These are phyloP conservation scores for Mesorhabditis spiculigera DNA, from an alignment of 2,888 invertebrate species.

Conservation along the genomic window DNA sequence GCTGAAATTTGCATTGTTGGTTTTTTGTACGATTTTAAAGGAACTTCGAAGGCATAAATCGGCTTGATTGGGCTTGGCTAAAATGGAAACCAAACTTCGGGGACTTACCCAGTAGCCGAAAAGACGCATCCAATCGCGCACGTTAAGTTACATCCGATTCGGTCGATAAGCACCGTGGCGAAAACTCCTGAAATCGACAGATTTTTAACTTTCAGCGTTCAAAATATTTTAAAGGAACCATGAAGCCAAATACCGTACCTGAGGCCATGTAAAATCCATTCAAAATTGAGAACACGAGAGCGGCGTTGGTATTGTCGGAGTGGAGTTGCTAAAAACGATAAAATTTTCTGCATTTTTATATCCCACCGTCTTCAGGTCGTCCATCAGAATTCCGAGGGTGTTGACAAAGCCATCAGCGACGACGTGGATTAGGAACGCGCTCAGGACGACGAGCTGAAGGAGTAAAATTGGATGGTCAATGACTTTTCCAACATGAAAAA, in stretches of 20 bases:
- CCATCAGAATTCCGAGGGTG: background rate
- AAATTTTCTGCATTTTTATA: background rate
- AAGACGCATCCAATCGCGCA: background rate
- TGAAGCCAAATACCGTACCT: background rate
- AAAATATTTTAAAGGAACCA: background rate
- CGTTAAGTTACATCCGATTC: background rate
- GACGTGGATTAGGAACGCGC: background rate
- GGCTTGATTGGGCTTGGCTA: background rate
- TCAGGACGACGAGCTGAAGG: background rate
- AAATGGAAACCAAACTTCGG: background rate
- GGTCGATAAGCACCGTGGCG: background rate
- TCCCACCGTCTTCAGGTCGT: background rate
- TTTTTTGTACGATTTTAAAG: background rate
- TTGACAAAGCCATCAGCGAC: background rate
- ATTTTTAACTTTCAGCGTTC: no score
- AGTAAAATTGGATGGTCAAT: no score
- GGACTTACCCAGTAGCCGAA: conserved; percentile 1
- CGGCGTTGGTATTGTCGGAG: conserved; percentile 5
- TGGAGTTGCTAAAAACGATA: background rate
- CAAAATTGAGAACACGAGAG: background rate
- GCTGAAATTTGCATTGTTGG: background rate
- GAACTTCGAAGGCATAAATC: background rate
- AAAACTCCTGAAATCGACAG: background rate
- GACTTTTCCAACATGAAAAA: no score
- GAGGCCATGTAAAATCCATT: background rate